phyloP scores from a whole-genome alignment of 1,140 invertebrate species.

The Anastatus disparis region DNA sequence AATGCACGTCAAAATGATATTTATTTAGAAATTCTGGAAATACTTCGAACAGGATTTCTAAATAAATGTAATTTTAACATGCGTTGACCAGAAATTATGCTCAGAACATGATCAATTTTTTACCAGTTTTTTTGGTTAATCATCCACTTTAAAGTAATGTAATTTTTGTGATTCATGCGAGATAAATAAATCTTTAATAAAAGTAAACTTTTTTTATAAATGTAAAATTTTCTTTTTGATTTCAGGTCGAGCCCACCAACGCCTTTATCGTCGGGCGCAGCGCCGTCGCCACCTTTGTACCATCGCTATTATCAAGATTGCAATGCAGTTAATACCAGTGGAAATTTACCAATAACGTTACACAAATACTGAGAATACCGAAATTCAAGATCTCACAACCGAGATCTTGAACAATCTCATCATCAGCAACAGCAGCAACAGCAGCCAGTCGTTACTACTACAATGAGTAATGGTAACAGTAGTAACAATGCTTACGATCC shows the following conservation, averaged over 20 bases:
- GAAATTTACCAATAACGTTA: slow-evolving; percentile 64
- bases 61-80: too few species aligned
- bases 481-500: slow-evolving; percentile 51
- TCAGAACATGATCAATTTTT: too few species aligned
- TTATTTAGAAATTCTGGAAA: too few species aligned
- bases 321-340: slow-evolving; percentile 62
- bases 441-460: slow-evolving; percentile 13
- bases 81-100: too few species aligned
- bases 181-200: too few species aligned
- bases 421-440: slow-evolving; percentile 35
- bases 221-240: slow-evolving; percentile 23
- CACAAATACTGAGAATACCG: slow-evolving; percentile 67
- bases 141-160: too few species aligned
- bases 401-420: slow-evolving; percentile 38
- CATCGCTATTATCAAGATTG: slow-evolving; percentile 66
- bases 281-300: slow-evolving; percentile 61
- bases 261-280: slow-evolving; percentile 59
- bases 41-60: too few species aligned
- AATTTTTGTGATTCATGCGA: too few species aligned
- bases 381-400: slow-evolving; percentile 60
- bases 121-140: too few species aligned
- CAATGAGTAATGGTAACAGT: background rate
- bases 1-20: too few species aligned
- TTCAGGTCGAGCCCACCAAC: slow-evolving; percentile 64
- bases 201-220: background rate